Base-by-base conservation (phyloP, 1,140 invertebrate genomes). In the Cecropterus lyciades region DNA sequence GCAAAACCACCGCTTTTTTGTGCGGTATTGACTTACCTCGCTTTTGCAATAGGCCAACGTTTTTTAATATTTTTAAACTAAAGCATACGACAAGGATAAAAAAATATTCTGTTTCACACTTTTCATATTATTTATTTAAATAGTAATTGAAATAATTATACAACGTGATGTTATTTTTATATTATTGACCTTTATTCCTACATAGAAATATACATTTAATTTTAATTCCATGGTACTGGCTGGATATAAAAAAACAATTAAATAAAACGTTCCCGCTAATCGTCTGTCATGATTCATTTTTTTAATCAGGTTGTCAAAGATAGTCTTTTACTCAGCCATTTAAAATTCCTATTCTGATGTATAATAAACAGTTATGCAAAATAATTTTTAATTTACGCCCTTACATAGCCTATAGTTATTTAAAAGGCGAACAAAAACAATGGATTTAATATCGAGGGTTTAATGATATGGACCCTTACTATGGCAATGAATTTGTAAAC, bases 381-480 rank as follows among this genome's bases (percentile, higher is more conserved):
- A n/a, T 37, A 55, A 55, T 40, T 40, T 40, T n/a, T 40, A 40
- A 57, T 66, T 57, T 66, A 37, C 13, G 16, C 45, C 13, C 17
- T 16, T 56, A 48, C 11, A 56, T 56, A 48, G 43, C 17, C 27
- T 16, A 27, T 69, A 64, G 53, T 40, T 65, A 69, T 71, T 70
- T 64, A 69, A 73, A 75, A 49, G 53, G 65, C 65, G 14, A 51
- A 67, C 66, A 67, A 82, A 82, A 85, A 85, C 83, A 84, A 88
- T 77, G 75, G 63, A 67, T 74, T 78, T 81, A 79, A 68, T 73
- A 80, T 73, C 72, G 68, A 67, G 62, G 53, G 57, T 59, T 70
- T 84, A 89, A 89, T 83, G 75, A 81, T 80, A 89, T 87, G 86
- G 82, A 87, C 86, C 84, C 84, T 81, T 75, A 65, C 69, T 69